A percentile compares a stretch with the other conserved stretches of the same genome.
These are phyloP conservation scores for Ostrea edulis DNA, from an alignment of 1,140 invertebrate species.

Conservation along the genomic window DNA sequence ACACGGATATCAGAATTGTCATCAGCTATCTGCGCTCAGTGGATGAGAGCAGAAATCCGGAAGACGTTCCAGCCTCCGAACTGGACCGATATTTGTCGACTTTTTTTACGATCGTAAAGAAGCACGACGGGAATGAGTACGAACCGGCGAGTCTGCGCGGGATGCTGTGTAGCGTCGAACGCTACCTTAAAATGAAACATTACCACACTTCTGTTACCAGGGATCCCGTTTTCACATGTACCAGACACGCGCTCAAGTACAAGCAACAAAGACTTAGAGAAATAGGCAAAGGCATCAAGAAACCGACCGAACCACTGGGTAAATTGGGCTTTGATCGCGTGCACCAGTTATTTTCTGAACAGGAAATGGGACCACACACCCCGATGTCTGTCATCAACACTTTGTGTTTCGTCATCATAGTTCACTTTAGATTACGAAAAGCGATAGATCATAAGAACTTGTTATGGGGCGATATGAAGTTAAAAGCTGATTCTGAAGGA, in stretches of 20 bases:
- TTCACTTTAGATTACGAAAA: conserved; percentile 72
- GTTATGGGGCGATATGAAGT: conserved; percentile 74
- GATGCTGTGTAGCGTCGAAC: conserved; percentile 73
- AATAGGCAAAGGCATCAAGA: conserved; percentile 65
- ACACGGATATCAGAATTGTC: conserved; percentile 73
- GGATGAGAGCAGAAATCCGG: conserved; percentile 69
- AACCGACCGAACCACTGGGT: conserved; percentile 62
- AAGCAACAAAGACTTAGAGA: conserved; percentile 71
- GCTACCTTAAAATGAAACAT: conserved; percentile 69
- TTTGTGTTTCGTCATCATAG: conserved; percentile 72
- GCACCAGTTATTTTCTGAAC: conserved; percentile 68
- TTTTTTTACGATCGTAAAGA: conserved; percentile 72
- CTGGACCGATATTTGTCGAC: conserved; percentile 72
- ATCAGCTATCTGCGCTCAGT: conserved; percentile 69
- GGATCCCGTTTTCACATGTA: conserved; percentile 69
- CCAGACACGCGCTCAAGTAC: conserved; percentile 70
- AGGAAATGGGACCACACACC: conserved; percentile 74
- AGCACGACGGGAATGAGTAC: conserved; percentile 74
- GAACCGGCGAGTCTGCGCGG: conserved; percentile 71
- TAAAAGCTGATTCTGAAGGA: conserved; percentile 65
- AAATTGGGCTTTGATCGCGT: conserved; percentile 64
- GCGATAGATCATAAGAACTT: conserved; percentile 75
- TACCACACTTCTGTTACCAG: conserved; percentile 72
- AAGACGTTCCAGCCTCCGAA: conserved; percentile 69
- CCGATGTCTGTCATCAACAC: conserved; percentile 73